Base-by-base conservation (phyloP, 2,888 invertebrate genomes). In the Drosophila recens region DNA sequence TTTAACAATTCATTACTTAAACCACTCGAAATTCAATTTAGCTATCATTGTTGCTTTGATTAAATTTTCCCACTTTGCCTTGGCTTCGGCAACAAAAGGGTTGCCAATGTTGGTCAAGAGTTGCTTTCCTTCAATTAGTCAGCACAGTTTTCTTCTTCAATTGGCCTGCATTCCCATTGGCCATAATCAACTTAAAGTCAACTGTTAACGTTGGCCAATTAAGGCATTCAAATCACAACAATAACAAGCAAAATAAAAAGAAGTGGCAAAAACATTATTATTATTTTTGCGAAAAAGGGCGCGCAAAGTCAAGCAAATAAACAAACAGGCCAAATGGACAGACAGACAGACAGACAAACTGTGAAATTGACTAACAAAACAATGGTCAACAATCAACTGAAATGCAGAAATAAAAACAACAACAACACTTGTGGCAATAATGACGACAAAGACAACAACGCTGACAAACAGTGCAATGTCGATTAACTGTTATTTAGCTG, bases 401-500 rank as follows among this genome's bases (percentile, higher is more conserved):
- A 79, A 43, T 49, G 53, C 64, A 42, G 53, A 61, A 40, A 40
- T 34, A 48, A 46, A 42, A 51, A 54, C 63, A 36, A 42, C 42
- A 53, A 15, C 48, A 61, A 61, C 56, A 62, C 27, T 51, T 64
- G 46, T 34, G 59, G 46, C 62, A 62, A 33, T 48, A 62, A 46
- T 38, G 59, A 40, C 56, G 62, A 11, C 63, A 71, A 43, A 59
- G 70, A 58, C 66, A 46, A 58, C 66, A 46, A 61, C 62, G 58
- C 63, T 72, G 75, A 67, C 76, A 79, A 63, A 75, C 72, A 77
- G 75, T 82, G 86, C 85, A 77, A 77, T 77, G 79, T 77, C 87
- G 87, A 89, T 87, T 87, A 87, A 79, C 87, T 81, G 87, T 87
- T 87, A 87, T 87, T 87, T 87, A 85, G 87, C 67, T 68, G 83